These are phyloP conservation scores for Chitala chitala DNA, from an alignment of 2,113 vertebrate species.

Conservation along the genomic window DNA sequence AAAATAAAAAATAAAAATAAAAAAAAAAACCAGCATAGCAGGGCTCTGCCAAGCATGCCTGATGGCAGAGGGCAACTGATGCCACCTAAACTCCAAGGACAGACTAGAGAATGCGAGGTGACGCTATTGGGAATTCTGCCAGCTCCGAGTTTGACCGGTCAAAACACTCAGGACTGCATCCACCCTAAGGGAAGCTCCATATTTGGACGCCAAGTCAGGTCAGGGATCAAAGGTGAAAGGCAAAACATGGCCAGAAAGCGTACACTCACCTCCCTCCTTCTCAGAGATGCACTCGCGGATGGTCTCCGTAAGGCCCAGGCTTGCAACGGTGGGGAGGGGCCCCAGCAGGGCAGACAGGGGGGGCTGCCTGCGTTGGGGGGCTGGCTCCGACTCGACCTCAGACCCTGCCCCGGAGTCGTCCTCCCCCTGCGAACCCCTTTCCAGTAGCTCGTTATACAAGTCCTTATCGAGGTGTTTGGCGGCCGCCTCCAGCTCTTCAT, in stretches of 20 bases:
- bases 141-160: not conserved
- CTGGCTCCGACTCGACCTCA: conserved; percentile 14
- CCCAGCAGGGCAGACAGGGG: conserved; percentile 78
- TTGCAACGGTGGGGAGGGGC: conserved; percentile 77
- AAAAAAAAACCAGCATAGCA: no score
- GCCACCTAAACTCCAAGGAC: no score
- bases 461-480: conserved; percentile 82
- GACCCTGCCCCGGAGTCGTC: conserved; percentile 20
- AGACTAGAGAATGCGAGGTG: no score
- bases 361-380: conserved; percentile 35
- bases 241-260: not conserved
- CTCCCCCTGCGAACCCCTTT: conserved; percentile 31
- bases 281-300: conserved; percentile 66
- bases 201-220: not conserved
- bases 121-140: not conserved
- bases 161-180: not conserved
- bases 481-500: conserved; percentile 77
- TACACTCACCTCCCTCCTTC: conserved; percentile 68
- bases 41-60: no score
- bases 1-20: no score
- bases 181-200: not conserved
- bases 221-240: not conserved
- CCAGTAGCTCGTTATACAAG: conserved; percentile 66
- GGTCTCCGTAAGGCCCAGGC: conserved; percentile 78
- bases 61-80: no score